Evolutionary conservation across 2,797 vertebrate genomes (phyloP).

Genomic region (Pangasius macronema): DNA sequence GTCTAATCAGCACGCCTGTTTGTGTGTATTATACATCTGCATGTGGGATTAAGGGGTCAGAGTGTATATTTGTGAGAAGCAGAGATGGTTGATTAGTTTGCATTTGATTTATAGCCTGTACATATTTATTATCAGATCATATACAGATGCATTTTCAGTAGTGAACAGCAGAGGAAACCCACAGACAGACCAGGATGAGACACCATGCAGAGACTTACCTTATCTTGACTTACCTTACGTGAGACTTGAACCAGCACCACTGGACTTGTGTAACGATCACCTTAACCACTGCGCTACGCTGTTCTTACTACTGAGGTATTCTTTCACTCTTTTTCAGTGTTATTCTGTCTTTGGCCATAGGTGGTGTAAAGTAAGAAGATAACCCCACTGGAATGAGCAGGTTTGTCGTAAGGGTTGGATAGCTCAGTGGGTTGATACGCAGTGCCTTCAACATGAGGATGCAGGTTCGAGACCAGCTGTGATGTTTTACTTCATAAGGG

Average conservation of each 20-base stretch:
- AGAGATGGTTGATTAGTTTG: too few species aligned
- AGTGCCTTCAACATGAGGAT: fast-evolving
- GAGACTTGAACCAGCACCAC: background rate
- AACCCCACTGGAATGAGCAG: background rate
- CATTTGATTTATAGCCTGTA: too few species aligned
- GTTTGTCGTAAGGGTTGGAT: fast-evolving
- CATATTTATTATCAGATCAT: too few species aligned
- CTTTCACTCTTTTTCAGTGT: background rate
- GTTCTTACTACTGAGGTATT: fast-evolving
- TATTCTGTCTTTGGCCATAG: background rate
- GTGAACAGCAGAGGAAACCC: background rate
- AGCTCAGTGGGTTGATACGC: fast-evolving
- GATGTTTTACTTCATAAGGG: background rate
- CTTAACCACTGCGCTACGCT: too few species aligned
- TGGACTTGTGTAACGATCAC: fast-evolving
- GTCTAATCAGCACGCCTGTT: too few species aligned
- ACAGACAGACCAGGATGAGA: background rate
- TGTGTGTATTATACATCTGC: background rate
- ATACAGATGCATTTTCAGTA: too few species aligned
- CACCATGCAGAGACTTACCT: background rate
- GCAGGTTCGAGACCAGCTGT: fast-evolving
- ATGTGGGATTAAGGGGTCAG: background rate
- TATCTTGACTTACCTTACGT: background rate
- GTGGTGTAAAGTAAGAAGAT: background rate
- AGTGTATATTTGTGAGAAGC: too few species aligned